Evolutionary conservation across 2,888 invertebrate species (phyloP).

Genomic region (Ormyrus rosae): DNA sequence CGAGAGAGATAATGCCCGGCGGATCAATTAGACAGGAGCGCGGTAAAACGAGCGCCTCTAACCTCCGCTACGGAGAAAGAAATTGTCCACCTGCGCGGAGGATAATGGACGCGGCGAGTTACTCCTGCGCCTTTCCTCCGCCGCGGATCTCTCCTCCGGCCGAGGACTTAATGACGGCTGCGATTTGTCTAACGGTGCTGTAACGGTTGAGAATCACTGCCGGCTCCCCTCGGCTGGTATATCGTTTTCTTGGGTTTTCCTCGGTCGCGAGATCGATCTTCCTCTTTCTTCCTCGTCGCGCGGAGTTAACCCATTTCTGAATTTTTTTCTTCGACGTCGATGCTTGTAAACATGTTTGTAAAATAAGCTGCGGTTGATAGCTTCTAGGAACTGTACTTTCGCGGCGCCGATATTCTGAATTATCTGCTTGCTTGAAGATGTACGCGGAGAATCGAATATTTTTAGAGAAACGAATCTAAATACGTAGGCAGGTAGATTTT

Average conservation of each 20-base stretch:
- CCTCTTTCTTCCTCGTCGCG: slow-evolving; percentile 5
- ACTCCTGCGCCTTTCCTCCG: neutral
- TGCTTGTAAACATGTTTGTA: slow-evolving; percentile 9
- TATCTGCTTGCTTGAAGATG: neutral
- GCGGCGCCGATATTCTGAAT: neutral
- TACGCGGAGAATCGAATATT: neutral
- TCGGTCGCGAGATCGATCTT: neutral
- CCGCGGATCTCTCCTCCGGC: neutral
- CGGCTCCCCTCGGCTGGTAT: neutral
- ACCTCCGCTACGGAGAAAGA: neutral
- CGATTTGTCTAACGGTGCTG: slow-evolving; percentile 39
- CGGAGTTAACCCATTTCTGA: slow-evolving; percentile 22
- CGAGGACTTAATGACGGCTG: neutral
- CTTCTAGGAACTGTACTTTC: neutral
- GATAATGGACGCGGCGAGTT: slow-evolving; percentile 7
- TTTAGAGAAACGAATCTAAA: neutral
- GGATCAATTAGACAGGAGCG: slow-evolving; percentile 15
- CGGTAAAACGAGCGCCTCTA: neutral
- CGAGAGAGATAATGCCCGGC: neutral
- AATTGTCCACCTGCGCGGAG: slow-evolving; percentile 9
- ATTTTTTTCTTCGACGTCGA: neutral
- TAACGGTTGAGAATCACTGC: slow-evolving; percentile 31
- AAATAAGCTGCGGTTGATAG: neutral
- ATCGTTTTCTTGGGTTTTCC: slow-evolving; percentile 20
- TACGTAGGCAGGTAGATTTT: too few species aligned